Conservation (phyloP, 2,888 invertebrate species). For the Smittia sp. region DNA sequence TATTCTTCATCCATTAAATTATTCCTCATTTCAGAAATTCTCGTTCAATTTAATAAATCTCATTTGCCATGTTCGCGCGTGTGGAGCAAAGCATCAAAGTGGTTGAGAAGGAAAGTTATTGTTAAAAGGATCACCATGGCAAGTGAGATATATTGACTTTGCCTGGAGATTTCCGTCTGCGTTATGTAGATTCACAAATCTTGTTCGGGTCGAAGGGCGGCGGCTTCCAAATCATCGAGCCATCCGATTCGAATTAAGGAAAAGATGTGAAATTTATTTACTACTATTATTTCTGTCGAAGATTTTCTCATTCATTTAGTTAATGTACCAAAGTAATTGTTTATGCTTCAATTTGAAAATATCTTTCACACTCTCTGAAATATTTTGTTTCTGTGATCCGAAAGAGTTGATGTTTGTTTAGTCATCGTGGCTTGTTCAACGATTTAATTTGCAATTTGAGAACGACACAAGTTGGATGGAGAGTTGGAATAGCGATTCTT, state of each 20-base stretch:
- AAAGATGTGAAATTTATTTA: not conserved
- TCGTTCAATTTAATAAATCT: not conserved
- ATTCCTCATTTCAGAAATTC: not conserved
- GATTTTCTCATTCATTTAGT: constrained; percentile 5
- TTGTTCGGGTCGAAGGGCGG: not conserved
- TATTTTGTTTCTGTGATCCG: not conserved
- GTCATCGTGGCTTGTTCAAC: constrained; percentile 4
- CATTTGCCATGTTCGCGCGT: not conserved
- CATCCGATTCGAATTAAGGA: not conserved
- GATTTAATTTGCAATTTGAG: not conserved
- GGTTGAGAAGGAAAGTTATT: not conserved
- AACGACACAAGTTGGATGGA: constrained; percentile 7
- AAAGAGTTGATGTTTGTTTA: not conserved
- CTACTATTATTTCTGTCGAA: constrained; percentile 6
- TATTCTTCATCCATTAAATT: not conserved
- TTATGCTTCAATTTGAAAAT: not conserved
- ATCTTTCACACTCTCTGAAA: not conserved
- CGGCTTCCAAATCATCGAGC: not conserved
- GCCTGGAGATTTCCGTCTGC: not conserved
- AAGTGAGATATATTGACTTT: not conserved
- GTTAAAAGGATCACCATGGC: not conserved
- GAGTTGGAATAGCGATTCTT: constrained; percentile 18
- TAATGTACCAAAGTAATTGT: constrained; percentile 1
- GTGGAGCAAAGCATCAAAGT: not conserved
- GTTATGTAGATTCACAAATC: not conserved